Evolutionary conservation across 2,888 invertebrate species (phyloP).

Genomic region (Plebejus anna): DNA sequence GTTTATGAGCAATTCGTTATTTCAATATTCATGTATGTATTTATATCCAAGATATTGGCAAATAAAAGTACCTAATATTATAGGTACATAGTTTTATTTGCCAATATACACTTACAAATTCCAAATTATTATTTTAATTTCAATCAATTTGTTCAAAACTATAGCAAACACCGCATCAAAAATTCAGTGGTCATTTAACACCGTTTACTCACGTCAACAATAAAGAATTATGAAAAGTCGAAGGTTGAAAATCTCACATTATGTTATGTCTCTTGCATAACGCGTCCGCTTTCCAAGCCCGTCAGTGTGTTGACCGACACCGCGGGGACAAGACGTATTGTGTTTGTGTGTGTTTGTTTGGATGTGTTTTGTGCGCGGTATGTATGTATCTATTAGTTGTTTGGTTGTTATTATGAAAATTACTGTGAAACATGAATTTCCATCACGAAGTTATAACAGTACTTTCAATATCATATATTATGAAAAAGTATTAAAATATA

Average conservation of each 20-base stretch:
- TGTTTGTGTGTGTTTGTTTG: conserved; percentile 23
- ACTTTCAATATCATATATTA: background rate
- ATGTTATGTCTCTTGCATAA: background rate
- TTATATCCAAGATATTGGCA: too few relatives aligned
- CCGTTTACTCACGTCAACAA: background rate
- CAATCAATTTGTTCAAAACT: background rate
- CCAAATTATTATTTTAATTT: too few relatives aligned
- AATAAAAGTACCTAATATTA: too few relatives aligned
- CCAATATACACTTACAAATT: too few relatives aligned
- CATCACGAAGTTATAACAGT: too few relatives aligned
- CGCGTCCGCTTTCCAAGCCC: conserved; percentile 1
- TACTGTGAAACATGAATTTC: too few relatives aligned
- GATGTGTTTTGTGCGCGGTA: conserved; percentile 29
- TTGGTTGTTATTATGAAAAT: background rate
- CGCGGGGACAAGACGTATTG: conserved; percentile 27
- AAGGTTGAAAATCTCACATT: conserved; percentile 14
- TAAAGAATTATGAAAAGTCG: background rate
- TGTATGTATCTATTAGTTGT: background rate
- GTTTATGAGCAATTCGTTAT: too few relatives aligned
- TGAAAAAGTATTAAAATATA: background rate
- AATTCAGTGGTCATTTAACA: background rate
- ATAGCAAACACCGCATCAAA: background rate
- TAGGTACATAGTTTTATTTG: too few relatives aligned
- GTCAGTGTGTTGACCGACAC: background rate
- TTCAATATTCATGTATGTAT: too few relatives aligned